Conservation (phyloP, 1,140 invertebrate species). For the Drosophila arawakana region DNA sequence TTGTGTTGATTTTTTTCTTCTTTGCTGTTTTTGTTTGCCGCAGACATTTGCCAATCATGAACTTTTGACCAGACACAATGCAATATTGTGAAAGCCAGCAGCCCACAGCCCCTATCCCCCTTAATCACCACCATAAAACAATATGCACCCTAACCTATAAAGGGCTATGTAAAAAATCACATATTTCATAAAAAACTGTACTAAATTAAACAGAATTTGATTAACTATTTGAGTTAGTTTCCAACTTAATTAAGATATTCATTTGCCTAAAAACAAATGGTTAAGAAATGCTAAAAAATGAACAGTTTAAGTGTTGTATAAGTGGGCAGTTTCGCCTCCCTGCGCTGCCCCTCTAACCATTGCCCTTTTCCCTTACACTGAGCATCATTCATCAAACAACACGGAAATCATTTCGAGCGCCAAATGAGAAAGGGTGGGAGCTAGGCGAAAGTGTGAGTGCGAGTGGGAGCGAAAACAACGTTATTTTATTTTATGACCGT, state of each 20-base stretch:
- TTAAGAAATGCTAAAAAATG: not conserved
- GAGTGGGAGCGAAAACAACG: slow-evolving; percentile 31
- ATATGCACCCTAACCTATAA: slow-evolving; percentile 10
- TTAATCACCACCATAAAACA: not conserved
- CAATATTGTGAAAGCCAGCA: slow-evolving; percentile 11
- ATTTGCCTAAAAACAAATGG: not conserved
- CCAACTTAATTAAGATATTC: not conserved
- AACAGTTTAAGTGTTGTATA: slow-evolving; percentile 27
- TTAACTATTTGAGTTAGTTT: no score
- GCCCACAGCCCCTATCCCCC: not conserved
- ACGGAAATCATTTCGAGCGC: slow-evolving; percentile 31
- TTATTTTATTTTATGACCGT: slow-evolving; percentile 60
- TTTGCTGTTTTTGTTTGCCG: slow-evolving; percentile 14
- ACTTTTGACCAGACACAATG: slow-evolving; percentile 36
- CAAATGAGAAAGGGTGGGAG: not conserved
- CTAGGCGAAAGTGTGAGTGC: no score
- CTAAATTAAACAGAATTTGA: no score
- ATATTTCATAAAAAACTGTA: slow-evolving; percentile 36
- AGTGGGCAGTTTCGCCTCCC: not conserved
- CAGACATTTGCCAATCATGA: slow-evolving; percentile 45
- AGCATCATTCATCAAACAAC: slow-evolving; percentile 7
- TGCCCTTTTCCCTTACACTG: not conserved
- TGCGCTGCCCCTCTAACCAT: no score
- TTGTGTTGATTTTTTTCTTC: slow-evolving; percentile 6
- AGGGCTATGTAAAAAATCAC: slow-evolving; percentile 31